Conservation (phyloP, 1,140 invertebrate genomes). For the Papilio machaon region DNA sequence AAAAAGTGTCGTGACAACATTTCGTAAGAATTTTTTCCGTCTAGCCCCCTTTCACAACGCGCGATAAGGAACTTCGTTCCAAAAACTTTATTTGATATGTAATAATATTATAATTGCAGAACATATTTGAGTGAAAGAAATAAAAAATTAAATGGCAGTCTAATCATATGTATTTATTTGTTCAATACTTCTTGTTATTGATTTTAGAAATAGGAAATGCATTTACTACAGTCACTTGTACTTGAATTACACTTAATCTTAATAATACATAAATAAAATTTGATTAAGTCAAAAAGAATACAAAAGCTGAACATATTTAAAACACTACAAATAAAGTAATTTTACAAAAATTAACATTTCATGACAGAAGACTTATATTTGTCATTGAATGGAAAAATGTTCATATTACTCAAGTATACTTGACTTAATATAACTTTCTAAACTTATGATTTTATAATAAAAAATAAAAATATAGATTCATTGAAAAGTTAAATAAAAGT, state of each 20-base stretch:
- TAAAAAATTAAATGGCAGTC: background rate
- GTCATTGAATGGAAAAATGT: too few relatives aligned
- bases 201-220: background rate
- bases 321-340: too few relatives aligned
- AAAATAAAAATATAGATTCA: background rate
- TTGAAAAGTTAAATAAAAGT: background rate
- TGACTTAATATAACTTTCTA: too few relatives aligned
- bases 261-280: background rate
- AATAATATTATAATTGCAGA: background rate
- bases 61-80: too few relatives aligned
- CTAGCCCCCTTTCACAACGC: too few relatives aligned
- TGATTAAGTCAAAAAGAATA: background rate
- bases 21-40: too few relatives aligned
- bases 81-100: too few relatives aligned
- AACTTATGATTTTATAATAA: background rate
- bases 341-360: too few relatives aligned
- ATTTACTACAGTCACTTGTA: background rate
- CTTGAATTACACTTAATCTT: background rate
- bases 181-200: background rate
- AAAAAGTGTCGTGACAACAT: too few relatives aligned
- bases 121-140: background rate
- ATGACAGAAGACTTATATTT: too few relatives aligned
- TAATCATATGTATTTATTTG: background rate
- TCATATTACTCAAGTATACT: too few relatives aligned
- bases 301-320: background rate